Percentiles rank a stretch among this genome's conserved stretches.
Conservation (phyloP, 2,888 invertebrate genomes). For the Pyrgus malvae region DNA sequence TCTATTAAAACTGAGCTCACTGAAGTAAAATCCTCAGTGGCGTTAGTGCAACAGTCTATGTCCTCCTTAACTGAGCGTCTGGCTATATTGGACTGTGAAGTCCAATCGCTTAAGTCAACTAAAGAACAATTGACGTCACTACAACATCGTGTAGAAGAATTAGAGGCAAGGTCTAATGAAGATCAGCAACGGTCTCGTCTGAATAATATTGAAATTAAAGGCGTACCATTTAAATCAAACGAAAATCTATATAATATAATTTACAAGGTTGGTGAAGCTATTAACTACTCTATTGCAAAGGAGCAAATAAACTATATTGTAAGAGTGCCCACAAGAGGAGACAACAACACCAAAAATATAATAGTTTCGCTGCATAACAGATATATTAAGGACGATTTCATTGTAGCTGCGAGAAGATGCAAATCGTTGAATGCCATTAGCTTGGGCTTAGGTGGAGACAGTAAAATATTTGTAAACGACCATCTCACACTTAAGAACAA, state of each 20-base stretch:
- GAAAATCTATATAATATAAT: neutral
- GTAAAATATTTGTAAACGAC: constrained; percentile 2
- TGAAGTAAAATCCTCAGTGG: too few relatives aligned
- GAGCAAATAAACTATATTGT: neutral
- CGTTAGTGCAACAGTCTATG: too few relatives aligned
- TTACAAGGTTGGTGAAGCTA: neutral
- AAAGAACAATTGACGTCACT: too few relatives aligned
- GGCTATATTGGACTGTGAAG: too few relatives aligned
- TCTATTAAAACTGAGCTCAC: too few relatives aligned
- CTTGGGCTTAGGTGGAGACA: neutral
- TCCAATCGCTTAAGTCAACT: too few relatives aligned
- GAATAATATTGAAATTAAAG: neutral
- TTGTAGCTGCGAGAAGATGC: neutral
- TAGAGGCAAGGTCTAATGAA: neutral
- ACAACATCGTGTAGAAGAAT: too few relatives aligned
- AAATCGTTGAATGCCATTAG: neutral
- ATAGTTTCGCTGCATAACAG: neutral
- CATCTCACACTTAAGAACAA: constrained; percentile 3
- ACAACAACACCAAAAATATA: neutral
- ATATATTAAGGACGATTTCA: constrained; percentile 2
- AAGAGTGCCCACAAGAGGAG: neutral
- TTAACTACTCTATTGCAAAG: neutral
- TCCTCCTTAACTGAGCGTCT: too few relatives aligned
- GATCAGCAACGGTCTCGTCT: neutral
- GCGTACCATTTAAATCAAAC: neutral